Percentiles rank a stretch among this genome's conserved stretches.
These are phyloP conservation scores for Neosalanx taihuensis DNA, from an alignment of 2,797 vertebrate species.

Conservation along the genomic window DNA sequence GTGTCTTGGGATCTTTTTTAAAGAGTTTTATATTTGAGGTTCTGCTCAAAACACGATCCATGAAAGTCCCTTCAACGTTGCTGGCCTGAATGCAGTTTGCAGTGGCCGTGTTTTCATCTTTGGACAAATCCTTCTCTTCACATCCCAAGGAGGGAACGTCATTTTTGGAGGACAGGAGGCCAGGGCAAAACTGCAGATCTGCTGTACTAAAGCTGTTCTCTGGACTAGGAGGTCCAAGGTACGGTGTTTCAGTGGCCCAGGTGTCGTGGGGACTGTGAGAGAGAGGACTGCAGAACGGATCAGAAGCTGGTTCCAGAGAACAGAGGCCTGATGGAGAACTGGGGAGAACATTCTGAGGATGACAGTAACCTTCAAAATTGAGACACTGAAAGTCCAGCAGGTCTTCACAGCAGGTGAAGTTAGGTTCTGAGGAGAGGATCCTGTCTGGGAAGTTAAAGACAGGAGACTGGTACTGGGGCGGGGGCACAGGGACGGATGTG, in stretches of 20 bases:
- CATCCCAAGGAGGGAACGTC: constrained; percentile 61
- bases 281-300: constrained; percentile 78
- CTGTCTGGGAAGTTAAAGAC: constrained; percentile 64
- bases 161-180: constrained; percentile 65
- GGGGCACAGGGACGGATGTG: constrained; percentile 62
- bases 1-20: constrained; percentile 62
- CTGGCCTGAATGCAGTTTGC: constrained; percentile 41
- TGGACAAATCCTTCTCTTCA: constrained; percentile 57
- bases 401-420: constrained; percentile 76
- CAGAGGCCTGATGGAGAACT: constrained; percentile 75
- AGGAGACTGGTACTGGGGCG: constrained; percentile 68
- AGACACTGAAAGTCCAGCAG: constrained; percentile 79
- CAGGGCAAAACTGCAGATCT: constrained; percentile 73
- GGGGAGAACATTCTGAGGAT: constrained; percentile 72
- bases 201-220: constrained; percentile 71
- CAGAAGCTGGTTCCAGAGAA: constrained; percentile 71
- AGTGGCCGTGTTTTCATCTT: constrained; percentile 57
- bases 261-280: constrained; percentile 77
- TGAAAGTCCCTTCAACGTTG: constrained; percentile 52
- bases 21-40: constrained; percentile 48
- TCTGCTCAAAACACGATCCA: constrained; percentile 59
- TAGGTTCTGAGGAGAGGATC: constrained; percentile 70
- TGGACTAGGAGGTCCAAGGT: constrained; percentile 77
- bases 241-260: constrained; percentile 76
- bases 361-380: constrained; percentile 77